Conservation (phyloP, 2,797 vertebrate genomes). For the Aphelocoma californica region DNA sequence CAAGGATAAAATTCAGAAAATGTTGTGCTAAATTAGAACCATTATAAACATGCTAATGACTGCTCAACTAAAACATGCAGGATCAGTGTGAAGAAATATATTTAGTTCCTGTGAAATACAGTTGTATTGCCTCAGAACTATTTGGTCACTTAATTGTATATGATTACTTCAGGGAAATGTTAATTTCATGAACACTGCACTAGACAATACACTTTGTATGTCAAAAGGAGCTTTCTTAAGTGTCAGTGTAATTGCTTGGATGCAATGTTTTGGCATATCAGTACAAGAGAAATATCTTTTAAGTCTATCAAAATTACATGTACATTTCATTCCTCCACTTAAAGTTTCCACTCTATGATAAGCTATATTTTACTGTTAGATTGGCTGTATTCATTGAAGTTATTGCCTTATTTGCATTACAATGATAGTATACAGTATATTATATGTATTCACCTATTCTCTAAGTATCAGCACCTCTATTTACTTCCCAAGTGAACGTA, state of each 20-base stretch:
- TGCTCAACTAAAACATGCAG: slow-evolving; percentile 80
- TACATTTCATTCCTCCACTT: slow-evolving; percentile 39
- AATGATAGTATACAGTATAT: background rate
- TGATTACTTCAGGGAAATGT: slow-evolving; percentile 75
- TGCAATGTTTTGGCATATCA: slow-evolving; percentile 31
- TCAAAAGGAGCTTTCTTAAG: slow-evolving; percentile 51
- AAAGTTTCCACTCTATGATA: slow-evolving; percentile 8
- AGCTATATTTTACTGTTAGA: slow-evolving; percentile 31
- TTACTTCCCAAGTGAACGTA: background rate
- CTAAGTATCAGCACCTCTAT: background rate
- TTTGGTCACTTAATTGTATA: slow-evolving; percentile 78
- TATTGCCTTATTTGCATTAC: slow-evolving; percentile 42
- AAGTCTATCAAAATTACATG: slow-evolving; percentile 49
- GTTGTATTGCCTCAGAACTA: slow-evolving; percentile 76
- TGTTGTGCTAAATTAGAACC: slow-evolving; percentile 84
- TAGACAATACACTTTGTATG: slow-evolving; percentile 59
- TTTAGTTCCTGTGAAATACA: slow-evolving; percentile 76
- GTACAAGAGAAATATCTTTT: slow-evolving; percentile 34
- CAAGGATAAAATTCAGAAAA: slow-evolving; percentile 85
- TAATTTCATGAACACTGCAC: slow-evolving; percentile 68
- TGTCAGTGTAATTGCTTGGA: slow-evolving; percentile 41
- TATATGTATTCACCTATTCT: slow-evolving; percentile 1
- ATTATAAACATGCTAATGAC: slow-evolving; percentile 86
- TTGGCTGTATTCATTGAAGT: slow-evolving; percentile 35
- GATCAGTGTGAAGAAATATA: slow-evolving; percentile 78